Conservation (phyloP, 2,797 vertebrate species). For the Poliocrania exsul region DNA sequence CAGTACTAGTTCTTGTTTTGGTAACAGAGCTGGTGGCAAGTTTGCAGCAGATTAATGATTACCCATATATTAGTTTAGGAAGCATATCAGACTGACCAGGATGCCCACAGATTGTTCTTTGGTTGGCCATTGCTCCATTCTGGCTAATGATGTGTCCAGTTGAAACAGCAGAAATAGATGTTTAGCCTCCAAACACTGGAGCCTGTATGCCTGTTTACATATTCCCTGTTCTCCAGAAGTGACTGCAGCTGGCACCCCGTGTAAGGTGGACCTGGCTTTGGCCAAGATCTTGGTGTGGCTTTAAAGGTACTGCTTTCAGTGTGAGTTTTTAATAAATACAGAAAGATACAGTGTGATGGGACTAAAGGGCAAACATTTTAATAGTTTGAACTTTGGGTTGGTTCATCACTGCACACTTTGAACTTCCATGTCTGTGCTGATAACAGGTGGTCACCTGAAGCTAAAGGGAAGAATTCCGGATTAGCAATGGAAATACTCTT, state of each 20-base stretch:
- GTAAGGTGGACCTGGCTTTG: not conserved
- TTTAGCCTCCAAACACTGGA: not conserved
- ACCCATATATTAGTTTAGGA: not conserved
- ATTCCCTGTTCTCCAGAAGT: not conserved
- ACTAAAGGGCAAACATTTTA: not conserved
- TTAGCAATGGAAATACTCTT: not conserved
- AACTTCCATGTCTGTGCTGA: not conserved
- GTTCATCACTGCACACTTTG: not conserved
- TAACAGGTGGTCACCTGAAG: not conserved
- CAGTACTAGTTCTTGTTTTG: not conserved
- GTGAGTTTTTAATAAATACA: not conserved
- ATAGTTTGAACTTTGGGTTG: not conserved
- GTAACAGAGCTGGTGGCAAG: not conserved
- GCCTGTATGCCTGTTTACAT: not conserved
- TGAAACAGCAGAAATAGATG: not conserved
- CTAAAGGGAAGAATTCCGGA: not conserved
- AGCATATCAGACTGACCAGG: not conserved
- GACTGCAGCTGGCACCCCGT: not conserved
- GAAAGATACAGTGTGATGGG: not conserved
- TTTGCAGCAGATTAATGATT: constrained; percentile 13
- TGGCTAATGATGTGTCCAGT: not conserved
- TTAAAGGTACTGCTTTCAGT: not conserved
- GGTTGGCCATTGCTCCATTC: not conserved
- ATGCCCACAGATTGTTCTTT: not conserved
- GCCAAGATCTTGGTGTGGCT: not conserved